Percentiles rank a stretch among this genome's conserved stretches.
Conservation (phyloP, 2,113 vertebrate genomes). For the Myotis yumanensis region DNA sequence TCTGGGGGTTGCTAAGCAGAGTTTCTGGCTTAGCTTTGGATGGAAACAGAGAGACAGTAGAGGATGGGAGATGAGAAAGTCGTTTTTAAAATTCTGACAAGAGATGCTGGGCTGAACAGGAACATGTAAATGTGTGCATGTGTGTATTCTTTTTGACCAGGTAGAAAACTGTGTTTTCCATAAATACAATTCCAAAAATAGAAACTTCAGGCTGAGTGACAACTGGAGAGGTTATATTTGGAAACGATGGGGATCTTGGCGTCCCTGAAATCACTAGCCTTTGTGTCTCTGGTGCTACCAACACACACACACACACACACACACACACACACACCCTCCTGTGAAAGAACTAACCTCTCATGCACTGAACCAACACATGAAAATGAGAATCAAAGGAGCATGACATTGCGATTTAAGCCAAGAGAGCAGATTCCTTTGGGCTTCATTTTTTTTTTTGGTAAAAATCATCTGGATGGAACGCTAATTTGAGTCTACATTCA, state of each 20-base stretch:
- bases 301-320: too few species aligned
- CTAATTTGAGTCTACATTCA: neutral
- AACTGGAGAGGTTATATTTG: neutral
- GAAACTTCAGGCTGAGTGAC: neutral
- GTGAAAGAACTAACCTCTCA: neutral
- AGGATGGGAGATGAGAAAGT: neutral
- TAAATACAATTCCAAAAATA: neutral
- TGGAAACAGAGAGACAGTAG: neutral
- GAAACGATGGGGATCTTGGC: neutral
- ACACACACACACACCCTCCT: neutral
- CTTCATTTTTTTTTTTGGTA: neutral
- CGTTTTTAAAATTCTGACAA: neutral
- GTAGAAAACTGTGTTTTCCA: neutral
- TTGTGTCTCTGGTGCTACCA: accelerated
- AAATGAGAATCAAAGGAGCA: neutral
- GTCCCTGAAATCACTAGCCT: neutral
- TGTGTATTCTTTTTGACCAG: neutral
- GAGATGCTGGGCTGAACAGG: neutral
- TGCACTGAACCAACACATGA: too few species aligned
- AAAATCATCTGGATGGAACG: constrained; percentile 14
- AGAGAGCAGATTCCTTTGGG: neutral
- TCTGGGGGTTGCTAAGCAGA: neutral
- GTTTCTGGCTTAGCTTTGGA: neutral
- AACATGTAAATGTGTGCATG: neutral
- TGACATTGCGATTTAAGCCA: neutral